Evolutionary conservation across 1,140 invertebrate genomes (phyloP).

Genomic region (Drosophila ananassae): DNA sequence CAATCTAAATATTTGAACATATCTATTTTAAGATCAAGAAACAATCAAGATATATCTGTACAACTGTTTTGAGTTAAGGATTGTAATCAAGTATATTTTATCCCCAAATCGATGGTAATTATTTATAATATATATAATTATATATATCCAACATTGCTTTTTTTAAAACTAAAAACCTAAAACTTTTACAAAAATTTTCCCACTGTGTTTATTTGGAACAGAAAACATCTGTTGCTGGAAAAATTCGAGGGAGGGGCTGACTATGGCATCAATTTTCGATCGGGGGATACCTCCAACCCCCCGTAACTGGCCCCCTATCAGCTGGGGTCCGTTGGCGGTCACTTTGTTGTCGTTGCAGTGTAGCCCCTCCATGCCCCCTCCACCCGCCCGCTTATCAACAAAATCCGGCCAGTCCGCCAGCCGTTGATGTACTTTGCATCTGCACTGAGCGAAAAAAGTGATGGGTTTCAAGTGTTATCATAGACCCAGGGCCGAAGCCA

Average conservation of each 20-base stretch:
- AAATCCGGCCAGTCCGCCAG: slow-evolving; percentile 17
- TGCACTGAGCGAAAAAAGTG: slow-evolving; percentile 31
- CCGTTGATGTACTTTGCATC: slow-evolving; percentile 48
- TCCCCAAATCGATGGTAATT: no score
- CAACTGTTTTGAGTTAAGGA: no score
- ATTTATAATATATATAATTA: no score
- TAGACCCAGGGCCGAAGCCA: slow-evolving; percentile 8
- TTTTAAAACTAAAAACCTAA: no score
- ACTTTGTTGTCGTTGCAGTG: slow-evolving; percentile 2
- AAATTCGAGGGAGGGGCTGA: slow-evolving; percentile 10
- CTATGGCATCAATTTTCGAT: slow-evolving; percentile 8
- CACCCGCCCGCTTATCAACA: slow-evolving; percentile 31
- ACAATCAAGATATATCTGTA: no score
- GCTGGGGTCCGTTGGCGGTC: background rate
- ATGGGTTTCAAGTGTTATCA: slow-evolving; percentile 2
- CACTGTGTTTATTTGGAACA: background rate
- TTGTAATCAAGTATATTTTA: no score
- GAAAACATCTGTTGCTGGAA: slow-evolving; percentile 6
- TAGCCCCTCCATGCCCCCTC: background rate
- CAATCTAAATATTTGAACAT: no score
- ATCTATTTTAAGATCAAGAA: no score
- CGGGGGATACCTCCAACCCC: background rate
- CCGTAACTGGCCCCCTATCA: background rate
- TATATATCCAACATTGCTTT: no score
- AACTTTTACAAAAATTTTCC: background rate